Evolutionary conservation across 2,888 invertebrate species (phyloP).

Genomic region (Tetrapedia diversipes): DNA sequence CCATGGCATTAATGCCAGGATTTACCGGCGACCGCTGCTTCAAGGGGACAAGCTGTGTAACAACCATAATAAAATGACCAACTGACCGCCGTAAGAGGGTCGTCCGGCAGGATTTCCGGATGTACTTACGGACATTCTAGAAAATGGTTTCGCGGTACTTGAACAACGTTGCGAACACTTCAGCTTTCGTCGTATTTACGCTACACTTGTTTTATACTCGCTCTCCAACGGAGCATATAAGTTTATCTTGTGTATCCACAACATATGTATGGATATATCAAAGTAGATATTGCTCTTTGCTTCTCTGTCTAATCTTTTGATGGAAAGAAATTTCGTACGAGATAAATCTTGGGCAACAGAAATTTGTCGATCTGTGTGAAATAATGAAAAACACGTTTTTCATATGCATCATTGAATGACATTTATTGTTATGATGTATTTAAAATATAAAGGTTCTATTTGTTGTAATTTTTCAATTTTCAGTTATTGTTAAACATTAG

Average conservation of each 20-base stretch:
- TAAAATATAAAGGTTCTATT: too few species aligned
- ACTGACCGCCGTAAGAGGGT: constrained; percentile 53
- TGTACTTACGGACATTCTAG: constrained; percentile 51
- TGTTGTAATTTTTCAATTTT: too few species aligned
- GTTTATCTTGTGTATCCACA: not conserved
- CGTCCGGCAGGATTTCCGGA: constrained; percentile 41
- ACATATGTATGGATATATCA: not conserved
- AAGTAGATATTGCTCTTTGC: not conserved
- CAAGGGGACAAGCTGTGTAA: constrained; percentile 48
- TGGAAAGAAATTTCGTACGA: too few species aligned
- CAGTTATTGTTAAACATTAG: too few species aligned
- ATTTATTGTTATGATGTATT: too few species aligned
- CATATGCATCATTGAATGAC: too few species aligned
- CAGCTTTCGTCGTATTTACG: constrained; percentile 37
- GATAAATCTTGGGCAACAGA: too few species aligned
- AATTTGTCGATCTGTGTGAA: too few species aligned
- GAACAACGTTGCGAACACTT: constrained; percentile 45
- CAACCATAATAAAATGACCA: constrained; percentile 69
- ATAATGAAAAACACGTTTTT: too few species aligned
- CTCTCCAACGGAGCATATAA: too few species aligned
- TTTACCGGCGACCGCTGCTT: constrained; percentile 55
- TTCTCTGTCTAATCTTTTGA: not conserved
- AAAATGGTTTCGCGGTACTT: constrained; percentile 46
- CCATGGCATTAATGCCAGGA: constrained; percentile 61
- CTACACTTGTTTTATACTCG: not conserved